Evolutionary conservation across 2,888 invertebrate genomes (phyloP), one percentile per base, ranked within the genome.

Genomic region (Pimpla rufipes): DNA sequence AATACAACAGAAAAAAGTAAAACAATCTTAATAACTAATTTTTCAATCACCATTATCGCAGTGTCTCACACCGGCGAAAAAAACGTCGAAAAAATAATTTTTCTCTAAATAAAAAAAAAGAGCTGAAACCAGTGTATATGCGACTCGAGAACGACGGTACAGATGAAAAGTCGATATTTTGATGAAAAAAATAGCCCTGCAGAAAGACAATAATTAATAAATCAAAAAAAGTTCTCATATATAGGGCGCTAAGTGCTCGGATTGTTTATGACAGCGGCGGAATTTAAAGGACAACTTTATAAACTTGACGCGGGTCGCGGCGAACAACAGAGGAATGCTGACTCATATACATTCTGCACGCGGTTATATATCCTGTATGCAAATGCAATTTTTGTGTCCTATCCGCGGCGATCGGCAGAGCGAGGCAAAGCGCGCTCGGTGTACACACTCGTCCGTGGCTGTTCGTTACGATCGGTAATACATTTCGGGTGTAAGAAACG

Each of bases 401-500:
- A 83, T 76, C 71, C 79, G 21, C 40, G 75, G 66, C 66, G 73
- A 74, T 74, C 59, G 59, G 59, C 59, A 57, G 74, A 23, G 70
- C 10, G 73, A 40, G 50, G 68, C 47, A 67, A 79, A 76, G 29
- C n/a, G 45, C 37, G n/a, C 70, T 62, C 52, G 55, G 55, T 62
- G 68, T 68, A n/a, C n/a, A 42, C 62, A 66, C 37, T 55, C 66
- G 57, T 78, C 37, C 81, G 70, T 79, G 45, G 68, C 79, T 85
- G 79, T 79, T 79, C 80, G 82, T 88, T 90, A 88, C 87, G 88
- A 90, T 90, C 86, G 88, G 90, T 86, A 87, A 89, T 91, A 77
- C 78, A 90, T 90, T 90, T 91, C 88, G 87, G 89, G 87, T 85
- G 87, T 85, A 89, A 89, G 88, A 90, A 89, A 90, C 87, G 85